Percentiles rank a stretch among this genome's conserved stretches.
These are phyloP conservation scores for Caradrina kadenii DNA, from an alignment of 2,888 invertebrate genomes.

Conservation along the genomic window DNA sequence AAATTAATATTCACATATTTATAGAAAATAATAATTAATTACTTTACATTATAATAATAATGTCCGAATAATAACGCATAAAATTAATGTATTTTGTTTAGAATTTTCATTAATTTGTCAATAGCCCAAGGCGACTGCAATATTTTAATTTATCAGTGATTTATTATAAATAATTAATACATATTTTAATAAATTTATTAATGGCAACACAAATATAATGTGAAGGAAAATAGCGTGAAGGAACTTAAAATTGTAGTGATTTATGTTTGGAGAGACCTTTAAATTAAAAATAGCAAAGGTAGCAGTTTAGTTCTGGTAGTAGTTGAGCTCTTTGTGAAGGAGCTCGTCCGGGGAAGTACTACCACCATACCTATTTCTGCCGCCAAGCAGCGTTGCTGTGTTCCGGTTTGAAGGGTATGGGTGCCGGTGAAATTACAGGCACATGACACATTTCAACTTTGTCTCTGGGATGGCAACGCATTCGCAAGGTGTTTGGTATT, in stretches of 20 bases:
- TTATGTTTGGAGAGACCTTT: not conserved
- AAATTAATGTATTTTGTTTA: conserved; percentile 32
- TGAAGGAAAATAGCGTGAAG: not conserved
- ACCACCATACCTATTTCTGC: too few species aligned
- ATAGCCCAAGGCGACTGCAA: conserved; percentile 47
- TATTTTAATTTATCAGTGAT: conserved; percentile 33
- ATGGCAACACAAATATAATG: not conserved
- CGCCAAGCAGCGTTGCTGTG: too few species aligned
- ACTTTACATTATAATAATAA: conserved; percentile 21
- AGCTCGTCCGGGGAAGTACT: too few species aligned
- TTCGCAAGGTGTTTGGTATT: too few species aligned
- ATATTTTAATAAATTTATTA: conserved; percentile 10
- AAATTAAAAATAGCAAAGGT: not conserved
- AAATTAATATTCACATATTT: too few species aligned
- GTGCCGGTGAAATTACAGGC: too few species aligned
- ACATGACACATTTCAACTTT: too few species aligned
- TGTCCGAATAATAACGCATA: conserved; percentile 24
- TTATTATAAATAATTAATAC: conserved; percentile 35
- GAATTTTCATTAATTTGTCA: conserved; percentile 40
- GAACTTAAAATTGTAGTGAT: too few species aligned
- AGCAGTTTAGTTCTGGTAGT: too few species aligned
- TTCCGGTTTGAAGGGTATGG: too few species aligned
- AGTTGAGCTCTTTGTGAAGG: too few species aligned
- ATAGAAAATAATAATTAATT: conserved; percentile 31
- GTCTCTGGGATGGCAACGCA: too few species aligned